Evolutionary conservation across 2,888 invertebrate genomes (phyloP).

Genomic region (Neuroscelio doddi): DNA sequence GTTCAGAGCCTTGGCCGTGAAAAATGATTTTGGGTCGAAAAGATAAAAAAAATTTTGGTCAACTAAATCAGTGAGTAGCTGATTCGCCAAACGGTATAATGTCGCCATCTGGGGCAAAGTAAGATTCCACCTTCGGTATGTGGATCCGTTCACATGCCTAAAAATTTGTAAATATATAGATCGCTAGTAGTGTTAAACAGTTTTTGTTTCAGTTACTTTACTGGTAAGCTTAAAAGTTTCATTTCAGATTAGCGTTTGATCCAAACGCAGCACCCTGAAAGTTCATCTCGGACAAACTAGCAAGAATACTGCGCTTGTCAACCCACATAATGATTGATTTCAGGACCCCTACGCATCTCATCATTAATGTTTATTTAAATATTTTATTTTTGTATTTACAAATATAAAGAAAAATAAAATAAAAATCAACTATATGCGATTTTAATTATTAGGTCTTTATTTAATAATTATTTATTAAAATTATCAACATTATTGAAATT

Average conservation of each 20-base stretch:
- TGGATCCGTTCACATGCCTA: constrained; percentile 94
- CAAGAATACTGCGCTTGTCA: constrained; percentile 56
- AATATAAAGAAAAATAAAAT: too few species aligned
- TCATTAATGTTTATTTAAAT: constrained; percentile 53
- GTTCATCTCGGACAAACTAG: constrained; percentile 61
- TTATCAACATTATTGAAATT: too few species aligned
- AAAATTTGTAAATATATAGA: constrained; percentile 41
- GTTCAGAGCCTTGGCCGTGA: constrained; percentile 99
- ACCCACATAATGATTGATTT: constrained; percentile 69
- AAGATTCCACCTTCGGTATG: constrained; percentile 97
- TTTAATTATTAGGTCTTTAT: too few species aligned
- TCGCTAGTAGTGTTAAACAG: constrained; percentile 6
- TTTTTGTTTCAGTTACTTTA: constrained; percentile 7
- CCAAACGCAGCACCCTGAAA: constrained; percentile 55
- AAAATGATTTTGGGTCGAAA: constrained; percentile 99
- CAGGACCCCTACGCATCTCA: constrained; percentile 72
- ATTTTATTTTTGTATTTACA: background rate
- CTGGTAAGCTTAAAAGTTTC: constrained; percentile 6
- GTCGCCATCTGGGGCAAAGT: constrained; percentile 98
- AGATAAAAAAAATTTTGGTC: constrained; percentile 99
- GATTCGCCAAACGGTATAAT: constrained; percentile 97
- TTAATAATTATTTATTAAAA: too few species aligned
- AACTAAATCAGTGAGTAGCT: constrained; percentile 96
- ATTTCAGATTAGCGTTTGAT: constrained; percentile 61
- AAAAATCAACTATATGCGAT: too few species aligned